Conservation (phyloP, 2,797 vertebrate species). For the Eulemur albifrons region DNA sequence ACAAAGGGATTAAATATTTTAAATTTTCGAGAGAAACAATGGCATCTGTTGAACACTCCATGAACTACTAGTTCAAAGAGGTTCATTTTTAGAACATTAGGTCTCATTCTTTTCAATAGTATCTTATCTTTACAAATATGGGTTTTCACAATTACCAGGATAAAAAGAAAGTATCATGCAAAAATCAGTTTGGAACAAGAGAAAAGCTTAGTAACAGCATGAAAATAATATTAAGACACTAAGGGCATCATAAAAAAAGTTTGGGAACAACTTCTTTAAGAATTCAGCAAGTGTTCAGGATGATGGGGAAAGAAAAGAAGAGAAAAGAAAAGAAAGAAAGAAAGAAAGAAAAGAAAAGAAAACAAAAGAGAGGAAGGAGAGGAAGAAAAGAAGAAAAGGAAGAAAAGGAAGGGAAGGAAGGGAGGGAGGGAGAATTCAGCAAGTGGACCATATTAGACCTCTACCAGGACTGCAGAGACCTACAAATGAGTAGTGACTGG, state of each 20-base stretch:
- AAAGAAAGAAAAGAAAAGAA: not conserved
- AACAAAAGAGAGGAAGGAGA: too few relatives aligned
- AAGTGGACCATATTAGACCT: not conserved
- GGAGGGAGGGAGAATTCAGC: not conserved
- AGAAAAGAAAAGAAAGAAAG: too few relatives aligned
- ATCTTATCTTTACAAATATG: not conserved
- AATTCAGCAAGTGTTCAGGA: not conserved
- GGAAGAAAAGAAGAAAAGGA: not conserved
- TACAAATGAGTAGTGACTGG: not conserved
- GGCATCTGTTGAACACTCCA: not conserved
- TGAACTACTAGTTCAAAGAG: not conserved
- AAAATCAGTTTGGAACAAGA: not conserved
- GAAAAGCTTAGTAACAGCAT: not conserved
- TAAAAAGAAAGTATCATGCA: not conserved
- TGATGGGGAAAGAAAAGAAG: too few relatives aligned
- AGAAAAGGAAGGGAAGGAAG: not conserved
- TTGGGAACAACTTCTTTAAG: not conserved
- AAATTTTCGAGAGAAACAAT: slow-evolving; percentile 26
- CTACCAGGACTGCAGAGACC: not conserved
- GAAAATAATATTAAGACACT: not conserved
- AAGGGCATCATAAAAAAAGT: not conserved
- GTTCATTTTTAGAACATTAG: not conserved
- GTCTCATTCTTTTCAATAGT: not conserved
- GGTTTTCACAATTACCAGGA: not conserved
- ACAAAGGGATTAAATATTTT: not conserved